Base-by-base conservation (phyloP, 2,797 vertebrate species). In the Notolabrus celidotus region DNA sequence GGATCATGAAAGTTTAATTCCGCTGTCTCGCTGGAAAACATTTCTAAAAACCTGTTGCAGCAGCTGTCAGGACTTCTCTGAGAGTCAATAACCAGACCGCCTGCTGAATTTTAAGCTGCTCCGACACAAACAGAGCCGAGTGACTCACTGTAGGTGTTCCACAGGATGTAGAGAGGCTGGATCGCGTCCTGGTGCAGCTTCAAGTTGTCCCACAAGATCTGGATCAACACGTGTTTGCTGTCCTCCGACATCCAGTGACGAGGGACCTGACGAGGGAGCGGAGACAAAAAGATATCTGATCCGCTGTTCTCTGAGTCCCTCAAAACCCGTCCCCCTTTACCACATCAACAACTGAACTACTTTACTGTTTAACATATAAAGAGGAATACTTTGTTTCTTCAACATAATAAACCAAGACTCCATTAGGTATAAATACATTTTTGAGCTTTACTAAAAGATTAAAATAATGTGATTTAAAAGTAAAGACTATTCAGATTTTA, bases 151-250 rank as follows among this genome's bases (percentile, higher is more conserved):
- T 95, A 95, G 15, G 95, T 94, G 77, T 98, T 99, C 98, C 98
- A 99, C 59, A 99, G 92, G 88, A 98, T 96, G 89, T 99, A 99
- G 38, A 99, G 92, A 6, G 98, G 97, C 74, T 97, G 96, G 29
- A 96, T 87, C 0, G 94, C 95, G 78, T 99, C 98, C 91, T 97
- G 97, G 79, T 99, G 97, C 74, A 99, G 90, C 85, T 97, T 99
- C 79, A 97, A 96, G 20, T 99, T 99, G 93, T 99, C 98, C 98
- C 98, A 99, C 10, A 98, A 89, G 87, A 98, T 97, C 89, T 99
- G 98, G 88, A 99, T 96, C 79, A 99, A 86, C 72, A 99, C 97
- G 0, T 98, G 95, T 88, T 98, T 99, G 79, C 98, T 99, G 91
- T 99, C 98, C 88, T 98, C 97, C 12, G 96, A 97, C 93, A 97